Conservation (phyloP, 2,113 vertebrate genomes). For the Paracanthobrama guichenoti region DNA sequence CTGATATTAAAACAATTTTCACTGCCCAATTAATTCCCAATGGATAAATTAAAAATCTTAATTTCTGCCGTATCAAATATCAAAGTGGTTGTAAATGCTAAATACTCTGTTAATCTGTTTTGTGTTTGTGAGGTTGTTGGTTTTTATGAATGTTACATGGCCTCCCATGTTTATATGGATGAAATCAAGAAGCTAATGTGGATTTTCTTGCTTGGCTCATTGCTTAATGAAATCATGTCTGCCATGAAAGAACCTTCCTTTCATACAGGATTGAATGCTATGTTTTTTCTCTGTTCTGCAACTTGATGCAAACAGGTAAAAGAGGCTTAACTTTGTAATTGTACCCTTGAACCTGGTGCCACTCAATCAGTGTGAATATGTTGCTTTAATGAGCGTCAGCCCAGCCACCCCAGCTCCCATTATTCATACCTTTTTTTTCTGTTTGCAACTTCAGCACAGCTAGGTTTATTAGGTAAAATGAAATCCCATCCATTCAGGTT, state of each 20-base stretch:
- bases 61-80: background rate
- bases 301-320: background rate
- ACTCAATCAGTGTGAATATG: constrained; percentile 35
- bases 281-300: constrained; percentile 19
- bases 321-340: background rate
- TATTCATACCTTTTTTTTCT: constrained; percentile 51
- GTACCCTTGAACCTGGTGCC: constrained; percentile 51
- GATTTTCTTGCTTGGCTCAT: constrained; percentile 30
- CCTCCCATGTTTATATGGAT: background rate
- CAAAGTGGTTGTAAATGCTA: background rate
- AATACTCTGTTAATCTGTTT: background rate
- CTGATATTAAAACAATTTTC: too few relatives aligned
- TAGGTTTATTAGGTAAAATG: constrained; percentile 56
- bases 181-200: background rate
- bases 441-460: constrained; percentile 51
- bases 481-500: constrained; percentile 63
- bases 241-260: background rate
- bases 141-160: background rate
- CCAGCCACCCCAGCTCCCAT: constrained; percentile 10
- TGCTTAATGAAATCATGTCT: constrained; percentile 5
- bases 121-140: background rate
- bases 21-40: too few relatives aligned
- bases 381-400: constrained; percentile 42
- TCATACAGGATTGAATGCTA: constrained; percentile 12
- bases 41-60: too few relatives aligned